Conservation (phyloP, 1,140 invertebrate species). For the Drosophila sechellia region DNA sequence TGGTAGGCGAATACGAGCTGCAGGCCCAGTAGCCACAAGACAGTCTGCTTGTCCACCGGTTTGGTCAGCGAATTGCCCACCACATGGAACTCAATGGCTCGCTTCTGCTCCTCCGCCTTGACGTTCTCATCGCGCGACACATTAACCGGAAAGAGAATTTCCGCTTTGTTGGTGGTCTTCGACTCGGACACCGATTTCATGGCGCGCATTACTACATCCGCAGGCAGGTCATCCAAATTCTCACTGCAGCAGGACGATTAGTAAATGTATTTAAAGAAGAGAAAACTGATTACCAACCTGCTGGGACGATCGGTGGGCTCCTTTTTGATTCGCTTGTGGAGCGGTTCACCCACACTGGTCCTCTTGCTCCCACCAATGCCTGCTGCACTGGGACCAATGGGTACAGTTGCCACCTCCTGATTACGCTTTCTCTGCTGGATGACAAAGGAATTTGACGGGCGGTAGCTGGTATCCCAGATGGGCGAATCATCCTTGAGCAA, state of each 20-base stretch:
- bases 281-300: constrained; percentile 36
- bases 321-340: constrained; percentile 76
- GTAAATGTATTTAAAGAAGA: neutral
- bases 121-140: constrained; percentile 95
- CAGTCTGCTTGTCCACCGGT: constrained; percentile 94
- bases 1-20: constrained; percentile 98
- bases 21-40: constrained; percentile 94
- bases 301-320: constrained; percentile 61
- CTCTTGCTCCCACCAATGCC: constrained; percentile 38
- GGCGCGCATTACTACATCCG: constrained; percentile 75
- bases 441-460: constrained; percentile 78
- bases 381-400: constrained; percentile 2
- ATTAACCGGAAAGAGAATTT: constrained; percentile 92
- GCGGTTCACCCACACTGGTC: constrained; percentile 58
- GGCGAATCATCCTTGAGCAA: constrained; percentile 94
- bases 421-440: constrained; percentile 79
- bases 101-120: constrained; percentile 94
- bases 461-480: constrained; percentile 92
- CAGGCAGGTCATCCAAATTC: constrained; percentile 68
- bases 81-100: constrained; percentile 96
- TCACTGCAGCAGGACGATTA: constrained; percentile 49
- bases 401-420: constrained; percentile 40
- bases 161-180: constrained; percentile 76
- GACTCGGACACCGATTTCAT: constrained; percentile 81
- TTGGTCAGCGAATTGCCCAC: constrained; percentile 96